Conservation (phyloP, 2,888 invertebrate genomes). For the Caenorhabditis sp. region DNA sequence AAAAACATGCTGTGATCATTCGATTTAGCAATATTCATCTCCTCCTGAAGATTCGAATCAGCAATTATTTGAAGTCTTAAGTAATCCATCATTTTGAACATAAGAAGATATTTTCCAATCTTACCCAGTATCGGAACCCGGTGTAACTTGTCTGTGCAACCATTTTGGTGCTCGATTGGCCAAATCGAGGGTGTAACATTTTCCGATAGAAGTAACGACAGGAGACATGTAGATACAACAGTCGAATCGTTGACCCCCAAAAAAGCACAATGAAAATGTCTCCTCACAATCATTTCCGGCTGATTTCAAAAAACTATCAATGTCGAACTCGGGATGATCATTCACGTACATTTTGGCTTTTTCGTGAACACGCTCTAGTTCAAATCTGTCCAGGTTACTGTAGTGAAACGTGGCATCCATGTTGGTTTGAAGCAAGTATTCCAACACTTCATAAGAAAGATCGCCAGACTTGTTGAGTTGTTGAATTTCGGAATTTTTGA, state of each 20-base stretch:
- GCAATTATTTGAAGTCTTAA: constrained; percentile 50
- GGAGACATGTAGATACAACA: constrained; percentile 57
- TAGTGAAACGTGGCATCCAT: constrained; percentile 32
- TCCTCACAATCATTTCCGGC: constrained; percentile 49
- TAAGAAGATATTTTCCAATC: constrained; percentile 11
- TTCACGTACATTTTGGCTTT: constrained; percentile 10
- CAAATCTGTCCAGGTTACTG: constrained; percentile 18
- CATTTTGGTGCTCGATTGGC: constrained; percentile 41
- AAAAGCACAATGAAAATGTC: constrained; percentile 51
- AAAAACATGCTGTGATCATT: constrained; percentile 18
- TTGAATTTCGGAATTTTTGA: constrained; percentile 47
- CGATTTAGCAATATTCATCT: constrained; percentile 14
- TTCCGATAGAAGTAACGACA: constrained; percentile 60
- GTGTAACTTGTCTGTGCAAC: constrained; percentile 54
- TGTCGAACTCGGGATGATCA: constrained; percentile 34
- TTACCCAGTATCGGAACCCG: constrained; percentile 55
- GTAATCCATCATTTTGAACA: too few species aligned
- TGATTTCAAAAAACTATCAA: constrained; percentile 36
- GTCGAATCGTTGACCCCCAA: constrained; percentile 46
- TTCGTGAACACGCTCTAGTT: constrained; percentile 5
- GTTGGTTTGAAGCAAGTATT: constrained; percentile 42
- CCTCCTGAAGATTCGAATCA: constrained; percentile 56
- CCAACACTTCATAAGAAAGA: constrained; percentile 29
- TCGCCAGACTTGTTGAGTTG: constrained; percentile 42
- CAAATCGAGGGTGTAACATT: constrained; percentile 55